Conservation (phyloP, 2,888 invertebrate species). For the Dicyrtoma fusca region DNA sequence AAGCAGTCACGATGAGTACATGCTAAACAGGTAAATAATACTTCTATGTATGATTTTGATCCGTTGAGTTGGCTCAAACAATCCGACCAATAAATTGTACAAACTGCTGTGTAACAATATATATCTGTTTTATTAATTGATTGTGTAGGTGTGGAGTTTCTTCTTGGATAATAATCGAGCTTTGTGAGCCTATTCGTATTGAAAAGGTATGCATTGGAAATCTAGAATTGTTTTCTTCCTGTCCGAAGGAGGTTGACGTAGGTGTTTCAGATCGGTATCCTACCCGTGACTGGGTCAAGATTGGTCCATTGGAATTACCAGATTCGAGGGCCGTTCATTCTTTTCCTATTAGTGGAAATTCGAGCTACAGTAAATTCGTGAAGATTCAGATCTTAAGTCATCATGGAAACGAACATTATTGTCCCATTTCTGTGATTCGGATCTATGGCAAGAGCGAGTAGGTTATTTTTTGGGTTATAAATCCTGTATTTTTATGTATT, state of each 20-base stretch:
- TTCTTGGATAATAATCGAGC: slow-evolving; percentile 94
- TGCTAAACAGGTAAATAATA: slow-evolving; percentile 75
- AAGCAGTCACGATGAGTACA: slow-evolving; percentile 92
- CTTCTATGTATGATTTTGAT: no score
- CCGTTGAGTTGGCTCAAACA: no score
- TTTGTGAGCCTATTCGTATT: slow-evolving; percentile 97
- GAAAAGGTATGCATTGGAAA: slow-evolving; percentile 82
- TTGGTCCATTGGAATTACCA: slow-evolving; percentile 52
- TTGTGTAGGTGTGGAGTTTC: slow-evolving; percentile 73
- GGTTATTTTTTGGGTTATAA: slow-evolving; percentile 48
- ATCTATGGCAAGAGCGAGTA: slow-evolving; percentile 91
- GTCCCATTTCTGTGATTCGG: slow-evolving; percentile 93
- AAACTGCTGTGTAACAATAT: no score
- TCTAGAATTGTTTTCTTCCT: slow-evolving; percentile 96
- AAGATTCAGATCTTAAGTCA: slow-evolving; percentile 82
- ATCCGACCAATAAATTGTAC: no score
- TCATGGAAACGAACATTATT: slow-evolving; percentile 96
- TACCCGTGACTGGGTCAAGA: slow-evolving; percentile 64
- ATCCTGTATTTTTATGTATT: no score
- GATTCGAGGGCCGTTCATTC: slow-evolving; percentile 54
- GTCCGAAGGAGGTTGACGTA: slow-evolving; percentile 87
- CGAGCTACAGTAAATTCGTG: slow-evolving; percentile 58
- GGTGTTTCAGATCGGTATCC: slow-evolving; percentile 88
- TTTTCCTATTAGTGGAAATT: slow-evolving; percentile 53
- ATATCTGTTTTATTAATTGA: not conserved